phyloP scores from a whole-genome alignment of 2,888 invertebrate species.

The Aleiodes leptofemur region DNA sequence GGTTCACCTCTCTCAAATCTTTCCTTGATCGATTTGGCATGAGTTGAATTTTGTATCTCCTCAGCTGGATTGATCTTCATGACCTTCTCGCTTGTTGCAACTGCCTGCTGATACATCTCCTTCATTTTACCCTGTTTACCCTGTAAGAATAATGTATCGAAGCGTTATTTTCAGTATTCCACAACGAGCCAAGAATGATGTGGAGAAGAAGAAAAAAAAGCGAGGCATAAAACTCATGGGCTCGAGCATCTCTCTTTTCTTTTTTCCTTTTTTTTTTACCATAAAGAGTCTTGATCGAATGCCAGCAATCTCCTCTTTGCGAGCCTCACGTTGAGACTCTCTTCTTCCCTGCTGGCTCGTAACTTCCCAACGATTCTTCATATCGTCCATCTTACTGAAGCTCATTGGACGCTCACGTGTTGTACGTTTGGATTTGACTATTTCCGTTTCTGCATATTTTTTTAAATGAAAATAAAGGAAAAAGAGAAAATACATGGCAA shows the following conservation, averaged over 20 bases:
- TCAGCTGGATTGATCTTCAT: conserved; percentile 73
- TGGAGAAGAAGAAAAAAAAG: not conserved
- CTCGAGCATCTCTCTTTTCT: not conserved
- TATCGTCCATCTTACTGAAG: conserved; percentile 89
- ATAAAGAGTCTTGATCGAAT: conserved; percentile 90
- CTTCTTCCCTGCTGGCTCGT: conserved; percentile 73
- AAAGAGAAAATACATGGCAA: not conserved
- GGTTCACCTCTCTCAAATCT: conserved; percentile 88
- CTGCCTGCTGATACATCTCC: conserved; percentile 94
- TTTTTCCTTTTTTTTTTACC: conserved; percentile 75
- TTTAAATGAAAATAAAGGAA: no score
- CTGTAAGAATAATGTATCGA: conserved; percentile 72
- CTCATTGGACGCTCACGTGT: conserved; percentile 86
- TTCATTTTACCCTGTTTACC: conserved; percentile 94
- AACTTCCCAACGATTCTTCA: conserved; percentile 86
- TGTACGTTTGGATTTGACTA: conserved; percentile 78
- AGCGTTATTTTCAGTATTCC: conserved; percentile 5
- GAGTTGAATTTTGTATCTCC: conserved; percentile 73
- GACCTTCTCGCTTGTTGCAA: conserved; percentile 85
- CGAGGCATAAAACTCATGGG: not conserved
- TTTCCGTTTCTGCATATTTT: conserved; percentile 77
- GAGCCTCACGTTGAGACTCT: conserved; percentile 85
- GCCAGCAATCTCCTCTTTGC: conserved; percentile 92
- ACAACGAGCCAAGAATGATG: not conserved
- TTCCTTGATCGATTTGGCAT: conserved; percentile 83